Base-by-base conservation (phyloP, 2,113 vertebrate species). In the Garra rufa region DNA sequence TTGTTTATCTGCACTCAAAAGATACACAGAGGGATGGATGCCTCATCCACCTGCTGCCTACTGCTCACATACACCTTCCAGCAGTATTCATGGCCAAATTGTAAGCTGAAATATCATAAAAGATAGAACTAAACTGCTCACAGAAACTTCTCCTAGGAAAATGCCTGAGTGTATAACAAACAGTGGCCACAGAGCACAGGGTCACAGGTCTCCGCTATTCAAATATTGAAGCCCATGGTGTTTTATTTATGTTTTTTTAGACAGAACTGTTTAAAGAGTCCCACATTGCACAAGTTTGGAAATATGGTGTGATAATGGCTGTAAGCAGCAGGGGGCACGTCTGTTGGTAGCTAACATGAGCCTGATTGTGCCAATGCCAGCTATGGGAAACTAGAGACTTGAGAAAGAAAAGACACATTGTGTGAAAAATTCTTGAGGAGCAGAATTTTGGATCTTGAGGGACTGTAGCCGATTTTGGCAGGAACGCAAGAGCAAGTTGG, bases 391-490 rank as follows among this genome's bases (percentile, higher is more conserved):
- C 76, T 19, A 30, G 76, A 78, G 17, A 61, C 7, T 26, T 24
- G 44, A 81, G 13, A 59, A 52, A 76, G 30, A 55, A 52, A n/a
- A 52, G 1, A 52, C 26, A 69, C 13, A 52, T 38, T 34, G 17
- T 50, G 79, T 34, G 41, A 81, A 34, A 55, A 70, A 48, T 81
- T 48, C 26, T 34, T 50, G 59, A 67, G 80, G 19, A 69, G 26
- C 26, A 81, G 28, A 30, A 28, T 48, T 69, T 38, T 52, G 63
- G 28, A 55, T 55, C 80, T 70, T 3, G 9, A 24, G 46, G 48
- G 80, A n/a, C 6, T 70, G 10, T 10, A 21, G 41, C 5, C 43
- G 76, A 43, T 78, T 38, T 59, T 78, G 34, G 44, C 44, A 79
- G 41, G 14, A 79, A 46, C 2, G 38, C 52, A 63, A 63, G 24